phyloP scores from a whole-genome alignment of 2,888 invertebrate genomes.

The Geophilus truncorum region DNA sequence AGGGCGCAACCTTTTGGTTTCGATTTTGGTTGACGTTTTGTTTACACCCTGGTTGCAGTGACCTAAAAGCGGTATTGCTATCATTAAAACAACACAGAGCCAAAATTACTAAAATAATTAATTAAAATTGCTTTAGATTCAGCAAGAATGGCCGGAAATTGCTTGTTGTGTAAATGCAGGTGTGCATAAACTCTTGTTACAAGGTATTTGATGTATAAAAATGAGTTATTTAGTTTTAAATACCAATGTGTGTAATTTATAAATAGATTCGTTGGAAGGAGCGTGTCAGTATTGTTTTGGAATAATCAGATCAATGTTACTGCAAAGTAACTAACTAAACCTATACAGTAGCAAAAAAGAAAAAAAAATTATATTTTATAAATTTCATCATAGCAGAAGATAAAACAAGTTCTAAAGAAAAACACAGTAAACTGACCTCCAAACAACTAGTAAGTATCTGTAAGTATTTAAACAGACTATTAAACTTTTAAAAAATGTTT shows the following conservation, averaged over 20 bases:
- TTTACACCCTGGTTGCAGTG: background rate
- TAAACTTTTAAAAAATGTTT: background rate
- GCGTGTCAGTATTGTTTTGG: background rate
- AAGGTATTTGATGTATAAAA: background rate
- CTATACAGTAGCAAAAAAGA: no score
- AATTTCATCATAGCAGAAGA: background rate
- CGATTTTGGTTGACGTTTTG: background rate
- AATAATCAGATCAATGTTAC: background rate
- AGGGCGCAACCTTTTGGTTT: background rate
- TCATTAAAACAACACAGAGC: no score
- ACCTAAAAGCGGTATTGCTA: conserved; percentile 4
- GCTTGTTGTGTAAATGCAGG: background rate
- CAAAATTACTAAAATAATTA: no score
- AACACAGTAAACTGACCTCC: background rate
- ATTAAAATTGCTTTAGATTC: background rate
- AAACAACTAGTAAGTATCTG: background rate
- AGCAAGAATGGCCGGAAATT: conserved; percentile 10
- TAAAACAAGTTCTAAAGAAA: background rate
- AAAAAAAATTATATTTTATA: no score
- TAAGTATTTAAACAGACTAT: background rate
- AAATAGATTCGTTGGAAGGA: background rate
- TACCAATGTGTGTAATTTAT: background rate
- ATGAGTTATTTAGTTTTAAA: background rate
- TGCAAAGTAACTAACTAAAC: background rate
- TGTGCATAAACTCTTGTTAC: background rate